These are phyloP conservation scores for Cervus canadensis DNA, from an alignment of 2,113 vertebrate species.

Conservation along the genomic window DNA sequence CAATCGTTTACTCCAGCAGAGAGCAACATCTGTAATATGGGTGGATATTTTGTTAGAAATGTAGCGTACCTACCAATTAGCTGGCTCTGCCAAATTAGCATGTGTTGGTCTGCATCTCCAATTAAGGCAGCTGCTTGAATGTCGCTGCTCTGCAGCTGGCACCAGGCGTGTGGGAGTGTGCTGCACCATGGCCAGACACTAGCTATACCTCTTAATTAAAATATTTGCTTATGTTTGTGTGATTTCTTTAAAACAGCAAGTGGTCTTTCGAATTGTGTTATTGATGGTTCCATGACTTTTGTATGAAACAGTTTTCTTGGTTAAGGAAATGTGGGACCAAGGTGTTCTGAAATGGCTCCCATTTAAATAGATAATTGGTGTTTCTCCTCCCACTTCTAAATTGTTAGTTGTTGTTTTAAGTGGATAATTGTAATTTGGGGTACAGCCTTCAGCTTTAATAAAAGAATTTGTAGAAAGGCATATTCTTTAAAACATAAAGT, in stretches of 20 bases:
- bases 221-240: conserved; percentile 45
- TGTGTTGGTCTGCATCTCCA: conserved; percentile 52
- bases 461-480: conserved; percentile 28
- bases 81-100: conserved; percentile 55
- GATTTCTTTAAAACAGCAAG: conserved; percentile 60
- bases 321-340: conserved; percentile 13
- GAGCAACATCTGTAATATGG: conserved; percentile 55
- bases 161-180: neutral
- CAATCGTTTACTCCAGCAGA: neutral
- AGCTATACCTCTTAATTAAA: conserved; percentile 69
- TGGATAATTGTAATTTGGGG: conserved; percentile 52
- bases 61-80: conserved; percentile 53
- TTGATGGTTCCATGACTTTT: conserved; percentile 58
- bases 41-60: conserved; percentile 24
- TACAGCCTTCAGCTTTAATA: neutral
- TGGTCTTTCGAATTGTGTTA: conserved; percentile 62
- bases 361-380: conserved; percentile 30
- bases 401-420: conserved; percentile 39
- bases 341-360: conserved; percentile 28
- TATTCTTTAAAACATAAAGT: conserved; percentile 25
- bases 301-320: neutral
- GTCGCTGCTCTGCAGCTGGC: conserved; percentile 55
- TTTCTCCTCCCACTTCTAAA: conserved; percentile 41
- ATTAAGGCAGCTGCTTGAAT: conserved; percentile 61
- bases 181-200: conserved; percentile 23